Evolutionary conservation across 2,888 invertebrate species (phyloP).

Genomic region (Leucoma salicis): DNA sequence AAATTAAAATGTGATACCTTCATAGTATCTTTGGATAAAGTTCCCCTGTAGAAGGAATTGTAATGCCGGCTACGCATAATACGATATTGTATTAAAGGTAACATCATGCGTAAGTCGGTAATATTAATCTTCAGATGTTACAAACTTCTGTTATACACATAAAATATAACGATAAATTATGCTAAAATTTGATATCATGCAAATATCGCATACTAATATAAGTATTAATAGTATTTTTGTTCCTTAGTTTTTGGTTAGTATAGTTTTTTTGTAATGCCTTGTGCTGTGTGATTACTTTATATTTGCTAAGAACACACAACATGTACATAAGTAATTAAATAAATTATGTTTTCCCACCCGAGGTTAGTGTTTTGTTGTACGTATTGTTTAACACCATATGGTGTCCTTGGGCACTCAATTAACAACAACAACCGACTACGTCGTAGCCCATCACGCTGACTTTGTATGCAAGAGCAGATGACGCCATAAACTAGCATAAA

Average conservation of each 20-base stretch:
- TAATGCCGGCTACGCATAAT: conserved; percentile 26
- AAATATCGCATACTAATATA: conserved; percentile 51
- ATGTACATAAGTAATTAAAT: conserved; percentile 73
- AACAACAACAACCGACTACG: too few relatives aligned
- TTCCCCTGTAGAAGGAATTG: conserved; percentile 51
- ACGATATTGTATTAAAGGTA: too few relatives aligned
- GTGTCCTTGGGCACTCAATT: too few relatives aligned
- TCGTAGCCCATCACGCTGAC: too few relatives aligned
- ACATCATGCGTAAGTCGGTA: too few relatives aligned
- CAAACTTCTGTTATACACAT: too few relatives aligned
- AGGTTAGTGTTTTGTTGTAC: conserved; percentile 15
- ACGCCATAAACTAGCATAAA: too few relatives aligned
- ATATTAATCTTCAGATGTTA: too few relatives aligned
- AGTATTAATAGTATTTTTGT: conserved; percentile 48
- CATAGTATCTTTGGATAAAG: conserved; percentile 48
- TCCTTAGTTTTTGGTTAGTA: conserved; percentile 59
- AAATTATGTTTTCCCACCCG: conserved; percentile 75
- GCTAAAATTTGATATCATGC: conserved; percentile 57
- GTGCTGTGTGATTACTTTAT: conserved; percentile 60
- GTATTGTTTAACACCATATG: background rate
- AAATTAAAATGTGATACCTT: conserved; percentile 61
- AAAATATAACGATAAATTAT: conserved; percentile 33
- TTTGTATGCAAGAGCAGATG: too few relatives aligned
- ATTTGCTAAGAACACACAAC: conserved; percentile 57
- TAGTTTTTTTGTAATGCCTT: conserved; percentile 37